Conservation (phyloP, 2,888 invertebrate species). For the Drosophila niveifrons region DNA sequence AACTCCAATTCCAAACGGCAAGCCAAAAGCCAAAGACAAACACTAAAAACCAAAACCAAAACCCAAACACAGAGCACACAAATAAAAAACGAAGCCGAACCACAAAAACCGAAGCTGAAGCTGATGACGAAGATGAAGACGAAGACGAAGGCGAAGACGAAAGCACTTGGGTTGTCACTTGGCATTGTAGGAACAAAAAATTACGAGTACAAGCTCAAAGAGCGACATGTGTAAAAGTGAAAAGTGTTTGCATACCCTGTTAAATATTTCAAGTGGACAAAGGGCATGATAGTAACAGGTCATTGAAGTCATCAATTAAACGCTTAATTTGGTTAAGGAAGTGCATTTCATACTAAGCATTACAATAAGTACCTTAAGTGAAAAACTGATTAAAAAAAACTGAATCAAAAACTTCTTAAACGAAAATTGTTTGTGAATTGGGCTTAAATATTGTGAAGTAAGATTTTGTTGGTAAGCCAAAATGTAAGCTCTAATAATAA, state of each 20-base stretch:
- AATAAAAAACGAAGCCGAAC: conserved; percentile 15
- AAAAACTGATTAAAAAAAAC: no score
- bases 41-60: conserved; percentile 1
- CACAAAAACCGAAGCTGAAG: conserved; percentile 16
- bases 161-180: conserved; percentile 33
- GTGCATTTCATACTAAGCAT: no score
- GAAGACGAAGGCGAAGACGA: conserved; percentile 28
- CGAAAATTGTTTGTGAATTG: no score
- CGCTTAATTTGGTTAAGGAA: neutral
- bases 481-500: no score
- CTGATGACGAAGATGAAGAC: conserved; percentile 20
- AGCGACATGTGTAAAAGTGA: conserved; percentile 54
- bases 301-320: neutral
- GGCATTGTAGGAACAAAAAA: conserved; percentile 5
- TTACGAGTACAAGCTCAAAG: conserved; percentile 1
- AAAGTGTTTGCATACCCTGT: conserved; percentile 47
- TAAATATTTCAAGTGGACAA: neutral
- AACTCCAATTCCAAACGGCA: conserved; percentile 5
- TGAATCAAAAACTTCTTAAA: no score
- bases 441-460: no score
- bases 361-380: no score
- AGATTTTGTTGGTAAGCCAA: no score
- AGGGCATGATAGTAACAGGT: neutral
- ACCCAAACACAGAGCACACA: neutral
- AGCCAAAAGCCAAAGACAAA: conserved; percentile 13